These are phyloP conservation scores for Colostygia pectinataria DNA, from an alignment of 2,888 invertebrate species.

Conservation along the genomic window DNA sequence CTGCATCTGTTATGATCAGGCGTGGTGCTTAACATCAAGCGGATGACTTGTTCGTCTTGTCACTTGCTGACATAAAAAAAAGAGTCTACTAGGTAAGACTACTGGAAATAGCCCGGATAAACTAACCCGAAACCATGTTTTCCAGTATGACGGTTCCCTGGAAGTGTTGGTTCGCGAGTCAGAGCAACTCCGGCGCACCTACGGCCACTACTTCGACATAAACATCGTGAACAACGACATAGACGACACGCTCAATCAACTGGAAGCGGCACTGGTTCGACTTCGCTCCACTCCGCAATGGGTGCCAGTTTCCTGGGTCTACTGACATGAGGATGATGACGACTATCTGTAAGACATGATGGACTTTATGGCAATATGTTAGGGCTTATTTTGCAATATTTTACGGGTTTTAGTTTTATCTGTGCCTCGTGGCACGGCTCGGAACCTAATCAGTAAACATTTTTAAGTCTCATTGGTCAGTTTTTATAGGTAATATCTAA, in stretches of 20 bases:
- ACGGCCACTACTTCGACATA: slow-evolving; percentile 99
- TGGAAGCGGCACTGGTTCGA: slow-evolving; percentile 95
- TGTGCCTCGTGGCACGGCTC: no score
- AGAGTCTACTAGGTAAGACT: no score
- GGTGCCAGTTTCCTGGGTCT: slow-evolving; percentile 99
- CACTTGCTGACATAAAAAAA: no score
- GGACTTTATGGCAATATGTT: slow-evolving; percentile 35
- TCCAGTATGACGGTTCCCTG: slow-evolving; percentile 98
- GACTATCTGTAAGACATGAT: slow-evolving; percentile 42
- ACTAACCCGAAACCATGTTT: no score
- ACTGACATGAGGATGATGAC: slow-evolving; percentile 84
- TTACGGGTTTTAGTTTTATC: no score
- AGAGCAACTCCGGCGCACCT: slow-evolving; percentile 97
- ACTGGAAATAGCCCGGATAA: no score
- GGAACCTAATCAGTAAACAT: no score
- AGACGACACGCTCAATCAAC: slow-evolving; percentile 96
- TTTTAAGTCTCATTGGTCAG: no score
- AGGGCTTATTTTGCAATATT: slow-evolving; percentile 16
- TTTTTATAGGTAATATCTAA: no score
- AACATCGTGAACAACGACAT: slow-evolving; percentile 99
- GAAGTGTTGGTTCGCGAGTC: slow-evolving; percentile 98
- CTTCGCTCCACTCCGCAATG: slow-evolving; percentile 96
- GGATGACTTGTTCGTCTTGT: no score
- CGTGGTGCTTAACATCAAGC: no score
- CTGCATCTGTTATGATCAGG: no score